Evolutionary conservation across 2,797 vertebrate species (phyloP).

Genomic region (Acanthis flammea): DNA sequence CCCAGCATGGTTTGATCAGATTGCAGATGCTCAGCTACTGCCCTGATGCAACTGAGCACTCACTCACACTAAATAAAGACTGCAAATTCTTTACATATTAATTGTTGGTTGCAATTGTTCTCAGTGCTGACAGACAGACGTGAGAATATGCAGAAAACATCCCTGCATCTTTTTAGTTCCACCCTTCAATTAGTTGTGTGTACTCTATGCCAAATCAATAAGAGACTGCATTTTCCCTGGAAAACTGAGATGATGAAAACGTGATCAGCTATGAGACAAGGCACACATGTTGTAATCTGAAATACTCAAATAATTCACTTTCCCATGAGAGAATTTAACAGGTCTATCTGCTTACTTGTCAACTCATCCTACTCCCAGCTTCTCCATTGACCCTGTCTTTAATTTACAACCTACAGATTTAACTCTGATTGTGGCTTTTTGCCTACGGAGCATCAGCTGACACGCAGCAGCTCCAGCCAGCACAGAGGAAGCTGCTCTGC

Average conservation of each 20-base stretch:
- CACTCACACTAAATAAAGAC: background rate
- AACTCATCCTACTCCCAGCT: background rate
- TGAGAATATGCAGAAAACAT: constrained; percentile 44
- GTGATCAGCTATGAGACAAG: background rate
- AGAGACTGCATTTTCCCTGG: background rate
- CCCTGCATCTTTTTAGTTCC: background rate
- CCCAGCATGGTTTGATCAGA: background rate
- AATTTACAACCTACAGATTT: background rate
- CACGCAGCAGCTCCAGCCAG: background rate
- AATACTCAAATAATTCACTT: background rate
- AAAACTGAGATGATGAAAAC: background rate
- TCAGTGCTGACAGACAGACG: background rate
- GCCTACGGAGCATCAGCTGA: background rate
- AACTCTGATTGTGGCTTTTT: background rate
- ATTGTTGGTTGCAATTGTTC: constrained; percentile 53
- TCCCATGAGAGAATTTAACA: background rate
- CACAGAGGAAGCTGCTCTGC: background rate
- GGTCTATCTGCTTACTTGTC: background rate
- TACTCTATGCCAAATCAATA: background rate
- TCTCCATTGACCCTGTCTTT: background rate
- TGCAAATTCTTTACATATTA: constrained; percentile 45
- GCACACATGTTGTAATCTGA: background rate
- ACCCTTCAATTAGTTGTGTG: background rate
- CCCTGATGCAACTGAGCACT: constrained; percentile 18
- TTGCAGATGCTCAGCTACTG: background rate